These are phyloP conservation scores for Oreochromis grahami DNA, from an alignment of 2,797 vertebrate species.

Conservation along the genomic window DNA sequence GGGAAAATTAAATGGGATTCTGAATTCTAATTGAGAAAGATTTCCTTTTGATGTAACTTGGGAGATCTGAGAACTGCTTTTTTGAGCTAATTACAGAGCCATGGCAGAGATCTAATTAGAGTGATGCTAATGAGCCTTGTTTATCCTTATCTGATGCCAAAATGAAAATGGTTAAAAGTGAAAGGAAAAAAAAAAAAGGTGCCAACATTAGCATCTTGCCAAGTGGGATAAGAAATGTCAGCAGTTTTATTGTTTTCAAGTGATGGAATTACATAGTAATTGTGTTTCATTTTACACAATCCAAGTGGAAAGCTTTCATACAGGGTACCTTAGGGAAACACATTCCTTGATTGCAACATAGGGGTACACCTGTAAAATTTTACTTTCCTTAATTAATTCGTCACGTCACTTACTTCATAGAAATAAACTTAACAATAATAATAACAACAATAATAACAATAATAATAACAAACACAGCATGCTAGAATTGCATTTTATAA, in stretches of 20 bases:
- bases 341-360: not conserved
- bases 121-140: conserved; percentile 77
- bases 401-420: not conserved
- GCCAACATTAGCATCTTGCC: conserved; percentile 23
- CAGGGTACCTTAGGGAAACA: not conserved
- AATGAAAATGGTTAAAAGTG: conserved; percentile 57
- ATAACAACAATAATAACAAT: not conserved
- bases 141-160: conserved; percentile 72
- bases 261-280: not conserved
- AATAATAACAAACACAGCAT: not conserved
- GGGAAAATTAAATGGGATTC: conserved; percentile 52
- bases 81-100: conserved; percentile 72
- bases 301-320: not conserved
- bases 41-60: conserved; percentile 77
- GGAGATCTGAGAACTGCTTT: conserved; percentile 65
- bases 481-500: not conserved
- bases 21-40: conserved; percentile 71
- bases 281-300: not conserved
- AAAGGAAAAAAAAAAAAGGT: conserved; percentile 43
- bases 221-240: conserved; percentile 19
- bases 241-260: conserved; percentile 22
- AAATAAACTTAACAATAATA: not conserved
- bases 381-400: not conserved
- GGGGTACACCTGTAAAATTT: not conserved
- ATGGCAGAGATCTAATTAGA: conserved; percentile 73